Conservation (phyloP, 1,140 invertebrate genomes). For the Platorchestia sp. region DNA sequence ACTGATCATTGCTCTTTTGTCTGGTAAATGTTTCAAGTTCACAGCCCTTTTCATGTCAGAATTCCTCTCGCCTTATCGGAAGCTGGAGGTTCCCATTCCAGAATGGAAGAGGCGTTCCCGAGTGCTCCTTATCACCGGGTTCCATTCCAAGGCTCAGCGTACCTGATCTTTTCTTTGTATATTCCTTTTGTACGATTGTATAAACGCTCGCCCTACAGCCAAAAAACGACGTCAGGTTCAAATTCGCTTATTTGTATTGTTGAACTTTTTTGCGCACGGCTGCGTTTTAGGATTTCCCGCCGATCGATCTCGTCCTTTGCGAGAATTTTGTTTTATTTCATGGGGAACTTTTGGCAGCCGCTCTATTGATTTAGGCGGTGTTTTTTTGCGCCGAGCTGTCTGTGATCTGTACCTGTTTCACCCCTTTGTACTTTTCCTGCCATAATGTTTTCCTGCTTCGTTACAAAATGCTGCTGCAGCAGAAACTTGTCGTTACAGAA, state of each 20-base stretch:
- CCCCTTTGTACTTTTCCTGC: background rate
- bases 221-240: constrained; percentile 12
- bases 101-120: background rate
- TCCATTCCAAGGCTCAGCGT: background rate
- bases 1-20: background rate
- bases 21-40: background rate
- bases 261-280: background rate
- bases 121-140: background rate
- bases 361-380: constrained; percentile 28
- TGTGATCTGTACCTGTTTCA: constrained; percentile 11
- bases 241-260: constrained; percentile 14
- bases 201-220: background rate
- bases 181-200: background rate
- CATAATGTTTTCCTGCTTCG: background rate
- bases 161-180: constrained; percentile 18
- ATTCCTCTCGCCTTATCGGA: background rate
- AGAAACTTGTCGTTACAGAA: background rate
- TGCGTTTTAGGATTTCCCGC: background rate
- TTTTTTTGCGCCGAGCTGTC: background rate
- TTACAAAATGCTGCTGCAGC: background rate
- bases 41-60: background rate
- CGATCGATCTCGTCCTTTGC: constrained; percentile 16
- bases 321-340: background rate
- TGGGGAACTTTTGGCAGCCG: background rate
- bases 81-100: constrained; percentile 29